phyloP scores from a whole-genome alignment of 2,113 vertebrate species.

The Myxocyprinus asiaticus region DNA sequence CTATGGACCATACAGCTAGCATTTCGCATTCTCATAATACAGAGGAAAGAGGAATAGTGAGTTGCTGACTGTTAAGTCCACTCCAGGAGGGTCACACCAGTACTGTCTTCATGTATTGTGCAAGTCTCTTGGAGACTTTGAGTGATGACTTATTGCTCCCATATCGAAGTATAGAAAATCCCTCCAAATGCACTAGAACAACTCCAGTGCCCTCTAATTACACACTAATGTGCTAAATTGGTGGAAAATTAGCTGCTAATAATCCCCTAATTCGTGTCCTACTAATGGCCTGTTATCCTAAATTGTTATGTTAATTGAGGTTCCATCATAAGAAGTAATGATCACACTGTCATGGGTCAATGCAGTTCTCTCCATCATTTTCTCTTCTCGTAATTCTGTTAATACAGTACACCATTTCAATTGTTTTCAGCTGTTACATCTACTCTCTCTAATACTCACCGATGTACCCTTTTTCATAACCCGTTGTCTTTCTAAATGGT shows the following conservation, averaged over 20 bases:
- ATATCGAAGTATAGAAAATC: slow-evolving; percentile 39
- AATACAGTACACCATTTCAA: too few species aligned
- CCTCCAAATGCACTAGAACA: slow-evolving; percentile 43
- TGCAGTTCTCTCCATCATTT: slow-evolving; percentile 43
- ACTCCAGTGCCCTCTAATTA: slow-evolving; percentile 56
- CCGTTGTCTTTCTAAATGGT: background rate
- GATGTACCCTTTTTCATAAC: slow-evolving; percentile 8
- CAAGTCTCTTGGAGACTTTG: slow-evolving; percentile 27
- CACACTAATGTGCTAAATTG: slow-evolving; percentile 57
- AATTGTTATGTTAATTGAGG: slow-evolving; percentile 61
- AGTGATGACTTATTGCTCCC: slow-evolving; percentile 38
- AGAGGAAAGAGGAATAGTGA: too few species aligned
- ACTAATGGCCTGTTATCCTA: slow-evolving; percentile 60
- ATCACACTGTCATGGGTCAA: slow-evolving; percentile 58
- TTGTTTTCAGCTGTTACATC: slow-evolving; percentile 38
- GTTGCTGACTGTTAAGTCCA: too few species aligned
- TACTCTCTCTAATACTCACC: slow-evolving; percentile 16
- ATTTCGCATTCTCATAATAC: too few species aligned
- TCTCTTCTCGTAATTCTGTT: slow-evolving; percentile 42
- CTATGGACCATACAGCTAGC: too few species aligned
- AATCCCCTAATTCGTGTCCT: slow-evolving; percentile 55
- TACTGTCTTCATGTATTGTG: slow-evolving; percentile 14
- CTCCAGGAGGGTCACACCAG: too few species aligned
- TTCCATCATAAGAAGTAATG: slow-evolving; percentile 54
- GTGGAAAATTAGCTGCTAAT: slow-evolving; percentile 59